Base-by-base conservation (phyloP, 2,113 vertebrate genomes). In the Salminus brasiliensis region DNA sequence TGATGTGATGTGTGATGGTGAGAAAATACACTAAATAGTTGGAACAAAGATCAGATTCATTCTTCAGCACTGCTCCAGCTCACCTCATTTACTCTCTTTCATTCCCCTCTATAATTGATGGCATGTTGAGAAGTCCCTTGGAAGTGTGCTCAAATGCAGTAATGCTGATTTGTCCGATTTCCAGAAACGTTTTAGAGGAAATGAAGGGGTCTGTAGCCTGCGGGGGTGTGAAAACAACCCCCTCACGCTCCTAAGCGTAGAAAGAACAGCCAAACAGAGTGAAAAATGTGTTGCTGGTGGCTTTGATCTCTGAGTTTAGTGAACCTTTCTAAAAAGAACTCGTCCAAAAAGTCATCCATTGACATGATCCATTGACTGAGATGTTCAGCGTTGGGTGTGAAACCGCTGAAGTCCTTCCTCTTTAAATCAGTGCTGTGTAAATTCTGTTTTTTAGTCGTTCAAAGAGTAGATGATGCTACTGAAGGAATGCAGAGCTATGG, bases 391-490 rank as follows among this genome's bases (percentile, higher is more conserved):
- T 21, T 32, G 63, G 18, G 52, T 23, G 52, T 55, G 47, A 21
- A 49, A 10, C 41, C 47, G 18, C 3, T 49, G 16, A 53, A 23
- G 18, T 10, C 9, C 52, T 13, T 25, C 2, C 52, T 23, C 10
- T n/a, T 8, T 49, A 71, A 29, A 3, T 32, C 27, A 67, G 15
- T 63, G 27, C 27, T n/a, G 63, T 11, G 15, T 53, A 67, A 55
- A 29, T 85, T 32, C 76, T 87, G 85, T 83, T 72, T 89, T 90
- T 62, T 88, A 99, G 97, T 99, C 92, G 96, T 99, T 87, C 96
- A 98, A 89, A 96, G 92, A 93, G 95, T 99, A 88, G 95, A 99
- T 91, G 96, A 88, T 79, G 96, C 98, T 76, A 96, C 96, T 81
- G 95, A 95, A 87, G 96, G 95, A 76, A 94, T 98, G 86, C 95